Conservation (phyloP, 2,113 vertebrate species). For the Sus scrofa region DNA sequence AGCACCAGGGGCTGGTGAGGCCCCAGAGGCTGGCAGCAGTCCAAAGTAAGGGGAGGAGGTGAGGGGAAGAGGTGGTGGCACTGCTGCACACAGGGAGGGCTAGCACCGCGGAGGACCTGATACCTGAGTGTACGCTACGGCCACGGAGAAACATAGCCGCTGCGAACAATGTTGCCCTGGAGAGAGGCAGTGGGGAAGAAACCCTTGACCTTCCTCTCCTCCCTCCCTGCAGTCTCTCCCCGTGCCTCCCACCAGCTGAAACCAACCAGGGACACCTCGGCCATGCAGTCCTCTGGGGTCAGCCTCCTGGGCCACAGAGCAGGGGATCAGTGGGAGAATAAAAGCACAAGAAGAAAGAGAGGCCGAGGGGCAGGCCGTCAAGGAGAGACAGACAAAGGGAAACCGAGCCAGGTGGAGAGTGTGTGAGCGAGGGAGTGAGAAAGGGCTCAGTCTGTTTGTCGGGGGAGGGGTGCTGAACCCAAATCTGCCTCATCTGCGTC, state of each 20-base stretch:
- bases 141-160: neutral
- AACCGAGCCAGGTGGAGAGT: neutral
- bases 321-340: neutral
- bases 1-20: neutral
- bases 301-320: neutral
- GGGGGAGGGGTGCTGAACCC: conserved; percentile 18
- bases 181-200: neutral
- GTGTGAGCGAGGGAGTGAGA: neutral
- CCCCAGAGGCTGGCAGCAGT: neutral
- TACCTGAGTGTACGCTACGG: neutral
- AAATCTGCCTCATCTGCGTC: conserved; percentile 57
- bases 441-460: conserved; percentile 43
- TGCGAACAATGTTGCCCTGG: neutral
- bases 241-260: neutral
- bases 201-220: neutral
- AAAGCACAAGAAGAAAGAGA: neutral
- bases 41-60: fast-evolving
- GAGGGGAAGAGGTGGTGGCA: neutral
- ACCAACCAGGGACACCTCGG: neutral
- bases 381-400: neutral
- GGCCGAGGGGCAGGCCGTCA: neutral
- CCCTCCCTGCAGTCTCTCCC: neutral
- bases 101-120: neutral
- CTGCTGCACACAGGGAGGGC: neutral
- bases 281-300: neutral